phyloP scores from a whole-genome alignment of 2,797 vertebrate genomes.

The Sebastes flavidus region DNA sequence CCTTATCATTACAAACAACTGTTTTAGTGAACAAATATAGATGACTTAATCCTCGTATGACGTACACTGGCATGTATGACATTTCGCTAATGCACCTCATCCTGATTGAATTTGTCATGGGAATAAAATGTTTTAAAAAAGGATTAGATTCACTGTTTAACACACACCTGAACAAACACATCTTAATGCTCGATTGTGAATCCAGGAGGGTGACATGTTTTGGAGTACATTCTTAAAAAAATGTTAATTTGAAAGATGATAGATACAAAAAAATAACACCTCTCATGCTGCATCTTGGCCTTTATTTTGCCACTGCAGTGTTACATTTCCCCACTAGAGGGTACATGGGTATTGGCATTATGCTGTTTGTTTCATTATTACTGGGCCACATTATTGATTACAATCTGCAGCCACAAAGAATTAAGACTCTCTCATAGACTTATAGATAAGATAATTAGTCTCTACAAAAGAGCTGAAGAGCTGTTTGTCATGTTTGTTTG shows the following conservation, averaged over 20 bases:
- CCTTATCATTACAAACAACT: constrained; percentile 63
- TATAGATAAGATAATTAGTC: background rate
- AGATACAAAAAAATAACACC: background rate
- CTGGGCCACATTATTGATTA: background rate
- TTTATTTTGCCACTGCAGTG: constrained; percentile 25
- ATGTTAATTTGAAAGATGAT: background rate
- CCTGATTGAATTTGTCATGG: constrained; percentile 66
- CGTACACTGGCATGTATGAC: constrained; percentile 56
- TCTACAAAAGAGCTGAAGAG: background rate
- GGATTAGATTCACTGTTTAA: constrained; percentile 13
- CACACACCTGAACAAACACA: background rate
- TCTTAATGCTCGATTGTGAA: background rate
- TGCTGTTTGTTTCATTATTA: constrained; percentile 1
- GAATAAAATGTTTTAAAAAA: constrained; percentile 39
- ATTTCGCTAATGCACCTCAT: constrained; percentile 60
- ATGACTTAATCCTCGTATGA: constrained; percentile 58
- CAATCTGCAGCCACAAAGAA: background rate
- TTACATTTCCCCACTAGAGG: constrained; percentile 65
- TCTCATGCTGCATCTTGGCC: background rate
- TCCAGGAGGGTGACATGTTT: background rate
- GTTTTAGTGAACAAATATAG: constrained; percentile 60
- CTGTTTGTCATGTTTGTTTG: background rate
- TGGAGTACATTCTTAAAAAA: background rate
- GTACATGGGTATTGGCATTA: constrained; percentile 45
- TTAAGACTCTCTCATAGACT: background rate